phyloP scores from a whole-genome alignment of 2,888 invertebrate species.

The Volucella zonaria region DNA sequence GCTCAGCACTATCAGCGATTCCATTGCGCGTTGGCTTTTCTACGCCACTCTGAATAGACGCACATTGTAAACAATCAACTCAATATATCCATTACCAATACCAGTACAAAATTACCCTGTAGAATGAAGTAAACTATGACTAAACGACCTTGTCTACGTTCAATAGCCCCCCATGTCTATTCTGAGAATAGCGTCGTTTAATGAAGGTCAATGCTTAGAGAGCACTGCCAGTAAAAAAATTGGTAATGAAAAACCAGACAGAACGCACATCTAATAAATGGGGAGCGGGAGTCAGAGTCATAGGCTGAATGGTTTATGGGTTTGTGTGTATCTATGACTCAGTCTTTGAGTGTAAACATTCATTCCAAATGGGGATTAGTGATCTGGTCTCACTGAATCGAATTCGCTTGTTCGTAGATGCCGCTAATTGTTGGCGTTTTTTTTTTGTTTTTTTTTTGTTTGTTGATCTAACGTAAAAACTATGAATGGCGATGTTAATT shows the following conservation, averaged over 20 bases:
- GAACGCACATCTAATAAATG: conserved; percentile 64
- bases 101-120: neutral
- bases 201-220: conserved; percentile 54
- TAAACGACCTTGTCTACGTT: conserved; percentile 67
- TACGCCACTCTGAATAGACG: conserved; percentile 51
- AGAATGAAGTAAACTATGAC: conserved; percentile 63
- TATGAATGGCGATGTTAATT: conserved; percentile 49
- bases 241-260: conserved; percentile 12
- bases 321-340: conserved; percentile 60
- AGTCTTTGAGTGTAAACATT: conserved; percentile 25
- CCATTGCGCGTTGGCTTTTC: conserved; percentile 48
- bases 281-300: neutral
- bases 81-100: conserved; percentile 14
- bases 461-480: conserved; percentile 63
- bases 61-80: conserved; percentile 43
- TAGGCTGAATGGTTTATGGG: neutral
- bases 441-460: neutral
- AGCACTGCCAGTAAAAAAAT: conserved; percentile 22
- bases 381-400: conserved; percentile 39
- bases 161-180: conserved; percentile 60
- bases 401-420: conserved; percentile 4
- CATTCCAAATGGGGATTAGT: conserved; percentile 23
- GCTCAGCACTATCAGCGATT: conserved; percentile 65
- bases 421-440: conserved; percentile 17
- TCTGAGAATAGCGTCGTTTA: conserved; percentile 14